Evolutionary conservation across 2,113 vertebrate genomes (phyloP).

Genomic region (Phalacrocorax brasilianus): DNA sequence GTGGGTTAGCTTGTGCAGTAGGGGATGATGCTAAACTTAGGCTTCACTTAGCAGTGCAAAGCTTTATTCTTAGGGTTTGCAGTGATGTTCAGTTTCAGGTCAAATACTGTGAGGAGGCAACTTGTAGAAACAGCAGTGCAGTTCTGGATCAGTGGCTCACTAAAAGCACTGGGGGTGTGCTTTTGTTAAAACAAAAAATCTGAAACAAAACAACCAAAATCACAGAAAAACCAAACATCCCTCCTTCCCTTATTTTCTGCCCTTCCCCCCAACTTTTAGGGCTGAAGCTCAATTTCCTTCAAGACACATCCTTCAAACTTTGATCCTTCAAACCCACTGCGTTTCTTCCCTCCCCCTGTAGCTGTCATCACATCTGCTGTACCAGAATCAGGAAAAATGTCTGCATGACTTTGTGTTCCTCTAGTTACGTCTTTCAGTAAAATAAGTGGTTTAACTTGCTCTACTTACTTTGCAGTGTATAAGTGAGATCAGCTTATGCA

Average conservation of each 20-base stretch:
- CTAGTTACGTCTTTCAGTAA: background rate
- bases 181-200: background rate
- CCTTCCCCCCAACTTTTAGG: background rate
- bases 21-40: background rate
- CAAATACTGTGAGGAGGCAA: background rate
- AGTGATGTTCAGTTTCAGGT: background rate
- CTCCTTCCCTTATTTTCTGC: background rate
- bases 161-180: background rate
- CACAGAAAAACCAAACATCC: background rate
- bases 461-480: background rate
- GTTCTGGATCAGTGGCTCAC: background rate
- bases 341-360: background rate
- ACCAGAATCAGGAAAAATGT: background rate
- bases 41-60: background rate
- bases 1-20: background rate
- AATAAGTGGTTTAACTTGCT: background rate
- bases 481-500: background rate
- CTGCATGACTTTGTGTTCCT: background rate
- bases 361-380: background rate
- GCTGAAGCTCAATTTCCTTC: background rate
- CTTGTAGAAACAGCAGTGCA: background rate
- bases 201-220: background rate
- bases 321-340: background rate
- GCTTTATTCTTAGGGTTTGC: background rate
- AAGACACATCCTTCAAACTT: background rate